Evolutionary conservation across 2,797 vertebrate genomes (phyloP).

Genomic region (Clangula hyemalis): DNA sequence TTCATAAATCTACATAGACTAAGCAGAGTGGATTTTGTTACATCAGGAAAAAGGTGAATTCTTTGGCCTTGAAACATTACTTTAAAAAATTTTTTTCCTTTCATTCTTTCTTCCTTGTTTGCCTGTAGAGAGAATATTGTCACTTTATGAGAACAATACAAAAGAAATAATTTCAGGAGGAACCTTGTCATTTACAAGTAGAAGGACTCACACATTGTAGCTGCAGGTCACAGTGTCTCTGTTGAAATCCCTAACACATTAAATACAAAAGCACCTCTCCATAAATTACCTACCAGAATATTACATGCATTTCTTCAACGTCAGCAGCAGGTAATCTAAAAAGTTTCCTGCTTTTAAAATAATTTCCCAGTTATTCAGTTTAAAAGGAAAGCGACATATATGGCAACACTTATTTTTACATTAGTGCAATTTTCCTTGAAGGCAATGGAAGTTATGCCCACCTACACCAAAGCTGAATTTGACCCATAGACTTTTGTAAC

Average conservation of each 20-base stretch:
- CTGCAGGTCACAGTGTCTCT: slow-evolving; percentile 5
- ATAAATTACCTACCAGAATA: neutral
- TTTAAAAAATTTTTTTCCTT: neutral
- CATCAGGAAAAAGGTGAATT: neutral
- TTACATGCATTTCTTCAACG: neutral
- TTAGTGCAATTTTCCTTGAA: slow-evolving; percentile 2
- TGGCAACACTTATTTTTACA: neutral
- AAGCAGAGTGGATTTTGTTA: neutral
- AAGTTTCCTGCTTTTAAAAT: slow-evolving; percentile 9
- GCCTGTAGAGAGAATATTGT: neutral
- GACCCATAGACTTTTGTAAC: neutral
- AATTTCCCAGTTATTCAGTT: neutral
- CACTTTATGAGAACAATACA: neutral
- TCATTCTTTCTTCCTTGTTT: neutral
- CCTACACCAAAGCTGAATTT: neutral
- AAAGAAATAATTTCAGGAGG: slow-evolving; percentile 23
- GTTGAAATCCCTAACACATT: neutral
- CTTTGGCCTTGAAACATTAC: neutral
- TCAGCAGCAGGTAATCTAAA: neutral
- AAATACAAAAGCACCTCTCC: neutral
- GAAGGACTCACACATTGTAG: slow-evolving; percentile 16
- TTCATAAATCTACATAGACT: neutral
- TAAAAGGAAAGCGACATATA: neutral
- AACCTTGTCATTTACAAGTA: neutral
- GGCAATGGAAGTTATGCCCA: neutral